Evolutionary conservation across 2,888 invertebrate species (phyloP), one percentile per base, ranked within the genome.

Genomic region (Drosophila gaucha): DNA sequence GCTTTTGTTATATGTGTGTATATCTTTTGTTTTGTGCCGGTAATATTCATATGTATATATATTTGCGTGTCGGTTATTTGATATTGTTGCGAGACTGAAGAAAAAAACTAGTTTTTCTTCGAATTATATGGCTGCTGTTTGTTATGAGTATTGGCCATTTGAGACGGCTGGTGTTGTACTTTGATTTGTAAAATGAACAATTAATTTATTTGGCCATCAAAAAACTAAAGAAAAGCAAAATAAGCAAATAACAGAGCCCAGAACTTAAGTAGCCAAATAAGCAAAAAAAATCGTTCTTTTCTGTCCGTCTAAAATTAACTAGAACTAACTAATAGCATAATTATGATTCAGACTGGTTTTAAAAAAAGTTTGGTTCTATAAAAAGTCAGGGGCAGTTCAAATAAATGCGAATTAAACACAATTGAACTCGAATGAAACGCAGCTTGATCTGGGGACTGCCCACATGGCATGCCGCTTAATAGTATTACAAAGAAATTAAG

Each of bases 91-190:
- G 47, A 63, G 56, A 24, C 47, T 52, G 20, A 31, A 31, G 18
- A 16, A 20, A 43, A 67, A 87, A 86, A 86, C 71, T 57, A 52
- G 78, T 80, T 86, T 78, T 71, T 66, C 49, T 58, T 52, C 39
- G 55, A 47, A 63, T 57, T 44, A 39, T 60, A 62, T 50, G 35
- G 41, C 33, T 46, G 44, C 30, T 49, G 44, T 50, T 65, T 67
- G 24, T 33, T 62, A 59, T 62, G 43, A 26, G 14, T 35, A 31
- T 51, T 63, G 18, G 41, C 10, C 12, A 62, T 54, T 55, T 43
- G 52, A 62, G 33, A 73, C 33, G 39, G 14, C 50, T 39, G 58
- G 16, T 18, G 20, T n/a, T 43, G n/a, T 44, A 31, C 31, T 70
- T 52, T 52, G 58, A 51, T 38, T 49, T 69, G 6, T 33, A 33